A percentile compares a stretch with the other conserved stretches of the same genome.
These are phyloP conservation scores for Auanema freiburgensis DNA, from an alignment of 2,888 invertebrate genomes.

Conservation along the genomic window DNA sequence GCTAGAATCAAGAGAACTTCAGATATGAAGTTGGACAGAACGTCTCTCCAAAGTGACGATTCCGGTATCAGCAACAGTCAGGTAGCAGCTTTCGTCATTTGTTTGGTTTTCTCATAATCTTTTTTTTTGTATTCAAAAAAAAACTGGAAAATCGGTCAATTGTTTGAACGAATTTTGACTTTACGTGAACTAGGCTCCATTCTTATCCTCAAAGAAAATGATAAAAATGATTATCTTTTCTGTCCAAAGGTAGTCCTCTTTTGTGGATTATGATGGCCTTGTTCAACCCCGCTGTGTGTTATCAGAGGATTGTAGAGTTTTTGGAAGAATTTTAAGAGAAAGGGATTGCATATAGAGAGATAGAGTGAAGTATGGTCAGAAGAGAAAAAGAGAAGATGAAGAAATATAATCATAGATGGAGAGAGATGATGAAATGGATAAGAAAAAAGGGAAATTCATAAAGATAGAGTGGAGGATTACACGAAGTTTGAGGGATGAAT, in stretches of 20 bases:
- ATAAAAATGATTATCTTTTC: no score
- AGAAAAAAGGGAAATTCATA: no score
- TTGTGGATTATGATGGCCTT: not conserved
- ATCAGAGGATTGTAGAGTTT: not conserved
- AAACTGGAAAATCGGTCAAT: not conserved
- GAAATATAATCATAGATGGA: not conserved
- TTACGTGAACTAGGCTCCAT: not conserved
- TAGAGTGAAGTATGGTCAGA: not conserved
- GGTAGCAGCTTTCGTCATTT: not conserved
- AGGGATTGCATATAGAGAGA: not conserved
- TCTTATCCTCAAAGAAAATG: no score
- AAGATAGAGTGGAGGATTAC: no score
- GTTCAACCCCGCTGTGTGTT: not conserved
- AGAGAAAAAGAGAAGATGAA: not conserved
- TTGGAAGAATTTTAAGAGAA: not conserved
- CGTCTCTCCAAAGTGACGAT: slow-evolving; percentile 37
- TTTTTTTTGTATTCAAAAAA: no score
- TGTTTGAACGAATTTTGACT: not conserved
- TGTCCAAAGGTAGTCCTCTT: not conserved
- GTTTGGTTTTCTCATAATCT: no score
- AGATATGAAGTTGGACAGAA: slow-evolving; percentile 29
- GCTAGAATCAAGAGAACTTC: slow-evolving; percentile 29
- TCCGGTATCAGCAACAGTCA: slow-evolving; percentile 26
- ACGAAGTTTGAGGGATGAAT: no score
- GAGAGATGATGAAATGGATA: not conserved